Base-by-base conservation (phyloP, 2,113 vertebrate species). In the Triplophysa rosa region DNA sequence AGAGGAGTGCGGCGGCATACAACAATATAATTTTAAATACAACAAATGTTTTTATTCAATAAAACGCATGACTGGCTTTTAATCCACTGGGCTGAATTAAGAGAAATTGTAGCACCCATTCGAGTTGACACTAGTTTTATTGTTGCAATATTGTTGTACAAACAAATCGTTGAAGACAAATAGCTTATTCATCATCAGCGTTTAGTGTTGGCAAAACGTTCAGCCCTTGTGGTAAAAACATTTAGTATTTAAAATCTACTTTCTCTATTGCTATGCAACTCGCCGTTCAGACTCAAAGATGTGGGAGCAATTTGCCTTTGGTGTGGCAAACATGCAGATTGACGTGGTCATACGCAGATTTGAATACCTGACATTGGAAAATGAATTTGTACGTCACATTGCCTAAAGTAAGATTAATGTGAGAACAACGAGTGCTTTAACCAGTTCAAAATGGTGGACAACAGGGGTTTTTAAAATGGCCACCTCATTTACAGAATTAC, bases 241-340 rank as follows among this genome's bases (percentile, higher is more conserved):
- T 72, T 33, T 79, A 82, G 74, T 37, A 70, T 81, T 82, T 63
- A 84, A 83, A 69, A 84, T 77, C 68, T 63, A 79, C n/a, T 77
- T 85, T 16, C 82, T 80, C 73, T 91, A 90, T 87, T 88, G 88
- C 90, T 52, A 85, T 72, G 82, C 66, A 84, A 84, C 78, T 77
- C 77, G 29, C 65, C 68, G 62, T 73, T 80, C 54, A 88, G 79
- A 45, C 88, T 72, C 61, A 58, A 78, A 67, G 71, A 63, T 54
- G 84, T 80, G 75, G 82, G 85, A 86, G 80, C 79, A 74, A 85
- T 62, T 54, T 61, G 40, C 68, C 63, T 67, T 23, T 7, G 49
- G 66, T n/a, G 21, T 54, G 54, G 40, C 17, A 64, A 69, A 49
- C 72, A 71, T 76, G 78, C 83, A 82, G 49, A 68, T 49, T 21